phyloP scores from a whole-genome alignment of 2,797 vertebrate species.

The Peromyscus attwateri region DNA sequence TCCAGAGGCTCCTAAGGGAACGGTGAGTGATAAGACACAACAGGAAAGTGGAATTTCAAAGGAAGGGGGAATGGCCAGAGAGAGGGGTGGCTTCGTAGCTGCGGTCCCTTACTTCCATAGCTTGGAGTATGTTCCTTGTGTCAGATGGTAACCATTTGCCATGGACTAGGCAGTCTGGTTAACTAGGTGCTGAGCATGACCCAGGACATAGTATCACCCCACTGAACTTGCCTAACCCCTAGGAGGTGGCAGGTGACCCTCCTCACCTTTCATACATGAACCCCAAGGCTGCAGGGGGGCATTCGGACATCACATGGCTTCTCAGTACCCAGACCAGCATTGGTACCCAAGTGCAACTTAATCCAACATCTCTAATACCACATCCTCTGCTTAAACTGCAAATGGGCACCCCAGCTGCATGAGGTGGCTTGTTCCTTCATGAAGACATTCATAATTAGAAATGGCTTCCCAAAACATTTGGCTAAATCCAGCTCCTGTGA shows the following conservation, averaged over 20 bases:
- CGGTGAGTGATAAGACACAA: neutral
- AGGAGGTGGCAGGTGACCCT: neutral
- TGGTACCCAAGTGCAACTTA: neutral
- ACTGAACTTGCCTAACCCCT: neutral
- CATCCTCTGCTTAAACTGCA: neutral
- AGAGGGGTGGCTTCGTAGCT: no score
- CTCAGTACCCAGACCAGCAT: neutral
- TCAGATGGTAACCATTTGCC: neutral
- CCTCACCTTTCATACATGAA: neutral
- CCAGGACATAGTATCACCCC: no score
- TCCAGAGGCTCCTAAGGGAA: neutral
- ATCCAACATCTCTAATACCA: neutral
- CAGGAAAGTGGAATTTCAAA: neutral
- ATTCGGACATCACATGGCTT: no score
- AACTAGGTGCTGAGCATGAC: neutral
- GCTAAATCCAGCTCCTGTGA: neutral
- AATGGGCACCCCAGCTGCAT: neutral
- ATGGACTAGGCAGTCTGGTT: neutral
- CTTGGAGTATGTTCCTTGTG: neutral
- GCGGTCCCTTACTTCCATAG: neutral
- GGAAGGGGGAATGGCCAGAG: neutral
- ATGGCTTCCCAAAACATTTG: neutral
- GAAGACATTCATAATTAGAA: constrained; percentile 27
- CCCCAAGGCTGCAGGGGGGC: neutral
- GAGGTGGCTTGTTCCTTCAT: neutral